Base-by-base conservation (phyloP, 2,888 invertebrate species). In the Mongoloraphidia duomilia region DNA sequence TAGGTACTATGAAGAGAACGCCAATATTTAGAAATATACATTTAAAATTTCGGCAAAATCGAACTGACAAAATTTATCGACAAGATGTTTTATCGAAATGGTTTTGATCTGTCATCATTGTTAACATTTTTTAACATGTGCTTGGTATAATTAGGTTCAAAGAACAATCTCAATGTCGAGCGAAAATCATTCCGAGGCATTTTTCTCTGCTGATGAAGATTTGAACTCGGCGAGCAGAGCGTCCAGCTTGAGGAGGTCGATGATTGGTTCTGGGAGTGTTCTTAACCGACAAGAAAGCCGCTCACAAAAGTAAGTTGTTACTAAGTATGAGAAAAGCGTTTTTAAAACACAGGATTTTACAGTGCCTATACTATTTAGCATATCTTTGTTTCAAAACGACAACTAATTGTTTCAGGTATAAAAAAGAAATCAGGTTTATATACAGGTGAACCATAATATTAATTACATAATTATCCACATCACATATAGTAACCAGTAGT, bases 161-260 rank as follows among this genome's bases (percentile, higher is more conserved):
- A 73, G 91, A 58, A 89, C 91, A 0, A 82, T 86, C 61, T 91
- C 90, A 0, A 80, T 91, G 63, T 87, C 87, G 1, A 89, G 89
- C 52, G 90, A 91, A 65, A 91, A 91, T 65, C 89, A 87, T 59
- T 89, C 89, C 0, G 93, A 93, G 67, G 84, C 86, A 46, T 94
- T 92, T 68, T 93, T 89, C 64, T 93, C 93, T 0, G 93, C 93
- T 0, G 92, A 93, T 61, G 93, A 94, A 67, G 93, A 92, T 57
- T 76, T 84, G 58, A 72, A 74, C 57, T 76, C 76, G 55, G 79
- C 77, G 26, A 82, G 81, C 58, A 70, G 80, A 10, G 80, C 80
- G 14, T 82, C 82, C 1, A 82, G 82, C 57, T 65, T 82, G 47
- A 73, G 80, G 51, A 80, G 81, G 63, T 82, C 82, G 1, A 78